phyloP scores from a whole-genome alignment of 2,113 vertebrate genomes.

The Epinephelus moara region DNA sequence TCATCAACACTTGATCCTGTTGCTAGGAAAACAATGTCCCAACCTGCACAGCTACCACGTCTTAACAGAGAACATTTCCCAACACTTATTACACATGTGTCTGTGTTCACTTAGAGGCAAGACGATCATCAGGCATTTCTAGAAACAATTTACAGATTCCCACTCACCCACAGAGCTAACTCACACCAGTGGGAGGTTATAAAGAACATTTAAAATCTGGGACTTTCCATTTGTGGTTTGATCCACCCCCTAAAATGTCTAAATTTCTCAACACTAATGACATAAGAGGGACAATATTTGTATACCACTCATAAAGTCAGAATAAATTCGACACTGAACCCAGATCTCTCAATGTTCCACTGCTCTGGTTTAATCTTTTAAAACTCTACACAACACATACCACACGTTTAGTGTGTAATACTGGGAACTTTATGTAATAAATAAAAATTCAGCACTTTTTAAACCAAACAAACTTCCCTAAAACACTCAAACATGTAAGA shows the following conservation, averaged over 20 bases:
- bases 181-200: constrained; percentile 57
- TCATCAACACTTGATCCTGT: constrained; percentile 16
- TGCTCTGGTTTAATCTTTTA: neutral
- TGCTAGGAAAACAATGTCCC: constrained; percentile 5
- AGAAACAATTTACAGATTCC: constrained; percentile 40
- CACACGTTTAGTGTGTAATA: neutral
- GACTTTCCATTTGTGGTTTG: constrained; percentile 66
- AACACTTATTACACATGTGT: constrained; percentile 33
- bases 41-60: constrained; percentile 6
- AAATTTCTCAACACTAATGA: constrained; percentile 36
- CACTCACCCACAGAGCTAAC: constrained; percentile 16
- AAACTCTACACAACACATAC: neutral
- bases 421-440: neutral
- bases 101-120: constrained; percentile 37
- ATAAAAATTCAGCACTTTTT: neutral
- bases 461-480: neutral
- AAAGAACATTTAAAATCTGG: constrained; percentile 28
- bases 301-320: neutral
- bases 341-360: neutral
- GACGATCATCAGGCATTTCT: constrained; percentile 28
- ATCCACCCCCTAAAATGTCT: neutral
- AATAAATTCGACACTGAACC: neutral
- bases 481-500: neutral
- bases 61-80: constrained; percentile 34
- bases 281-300: neutral